A percentile compares a stretch with the other conserved stretches of the same genome.
Conservation (phyloP, 2,113 vertebrate genomes). For the Symphodus melops region DNA sequence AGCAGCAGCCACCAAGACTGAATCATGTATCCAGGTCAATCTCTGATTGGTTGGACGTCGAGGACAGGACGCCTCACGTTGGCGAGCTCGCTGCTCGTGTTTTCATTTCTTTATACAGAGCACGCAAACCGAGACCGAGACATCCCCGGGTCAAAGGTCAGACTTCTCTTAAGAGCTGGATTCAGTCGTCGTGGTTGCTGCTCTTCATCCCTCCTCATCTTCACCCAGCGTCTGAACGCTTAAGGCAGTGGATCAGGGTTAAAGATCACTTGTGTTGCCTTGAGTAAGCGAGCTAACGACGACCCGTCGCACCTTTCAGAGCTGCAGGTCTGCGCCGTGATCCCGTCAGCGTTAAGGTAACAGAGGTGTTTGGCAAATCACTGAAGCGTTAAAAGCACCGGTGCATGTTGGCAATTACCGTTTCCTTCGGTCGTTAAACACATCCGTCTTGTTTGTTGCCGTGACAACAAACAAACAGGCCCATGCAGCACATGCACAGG, state of each 20-base stretch:
- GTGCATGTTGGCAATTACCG: not conserved
- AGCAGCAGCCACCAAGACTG: not conserved
- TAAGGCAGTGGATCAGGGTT: not conserved
- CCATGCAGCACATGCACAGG: slow-evolving; percentile 48
- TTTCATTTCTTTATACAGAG: no score
- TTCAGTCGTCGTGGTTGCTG: not conserved
- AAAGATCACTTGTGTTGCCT: not conserved
- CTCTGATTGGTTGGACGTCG: no score
- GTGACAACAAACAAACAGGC: slow-evolving; percentile 5
- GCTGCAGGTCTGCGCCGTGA: not conserved
- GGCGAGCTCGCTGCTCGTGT: no score
- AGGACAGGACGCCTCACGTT: no score
- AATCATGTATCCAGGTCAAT: not conserved
- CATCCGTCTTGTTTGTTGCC: slow-evolving; percentile 25
- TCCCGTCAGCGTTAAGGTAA: not conserved
- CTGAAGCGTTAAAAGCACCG: not conserved
- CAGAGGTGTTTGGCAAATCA: slow-evolving; percentile 1
- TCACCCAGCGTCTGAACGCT: not conserved
- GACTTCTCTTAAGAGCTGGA: not conserved
- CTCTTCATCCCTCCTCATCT: not conserved
- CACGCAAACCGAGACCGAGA: no score
- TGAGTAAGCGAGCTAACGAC: not conserved
- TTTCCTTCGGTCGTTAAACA: not conserved
- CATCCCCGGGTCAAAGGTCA: no score
- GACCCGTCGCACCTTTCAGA: not conserved